These are phyloP conservation scores for Erannis defoliaria DNA, from an alignment of 2,888 invertebrate species.

Conservation along the genomic window DNA sequence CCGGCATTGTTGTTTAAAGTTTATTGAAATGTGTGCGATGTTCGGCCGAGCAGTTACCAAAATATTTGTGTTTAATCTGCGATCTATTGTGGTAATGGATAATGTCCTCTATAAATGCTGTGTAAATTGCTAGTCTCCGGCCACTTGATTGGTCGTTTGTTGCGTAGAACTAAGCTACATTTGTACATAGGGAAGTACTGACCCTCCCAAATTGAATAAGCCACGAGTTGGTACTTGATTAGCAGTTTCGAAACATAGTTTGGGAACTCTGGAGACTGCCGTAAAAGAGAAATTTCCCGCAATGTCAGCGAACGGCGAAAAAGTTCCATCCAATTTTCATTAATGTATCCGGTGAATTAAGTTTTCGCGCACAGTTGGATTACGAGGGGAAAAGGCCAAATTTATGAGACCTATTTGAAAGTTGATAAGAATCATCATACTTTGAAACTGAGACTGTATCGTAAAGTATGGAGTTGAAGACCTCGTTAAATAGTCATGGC, in stretches of 20 bases:
- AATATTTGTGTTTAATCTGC: slow-evolving; percentile 35
- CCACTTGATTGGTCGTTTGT: slow-evolving; percentile 19
- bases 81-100: not conserved
- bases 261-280: slow-evolving; percentile 42
- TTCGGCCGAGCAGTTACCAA: not conserved
- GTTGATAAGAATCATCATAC: slow-evolving; percentile 27
- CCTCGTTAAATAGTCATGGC: not conserved
- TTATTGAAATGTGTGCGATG: slow-evolving; percentile 24
- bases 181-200: slow-evolving; percentile 5
- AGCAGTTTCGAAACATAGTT: slow-evolving; percentile 48
- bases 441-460: slow-evolving; percentile 12
- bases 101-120: slow-evolving; percentile 8
- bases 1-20: slow-evolving; percentile 8
- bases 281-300: slow-evolving; percentile 36
- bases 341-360: slow-evolving; percentile 44
- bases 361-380: slow-evolving; percentile 33
- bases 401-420: slow-evolving; percentile 41
- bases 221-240: slow-evolving; percentile 51
- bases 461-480: slow-evolving; percentile 4
- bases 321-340: slow-evolving; percentile 46
- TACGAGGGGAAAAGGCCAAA: slow-evolving; percentile 37
- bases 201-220: slow-evolving; percentile 45
- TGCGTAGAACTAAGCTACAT: slow-evolving; percentile 5
- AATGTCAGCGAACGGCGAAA: slow-evolving; percentile 35
- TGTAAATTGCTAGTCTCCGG: slow-evolving; percentile 3